Percentiles rank a stretch among this genome's conserved stretches.
phyloP scores from a whole-genome alignment of 2,113 vertebrate genomes.

The Siniperca knerii region DNA sequence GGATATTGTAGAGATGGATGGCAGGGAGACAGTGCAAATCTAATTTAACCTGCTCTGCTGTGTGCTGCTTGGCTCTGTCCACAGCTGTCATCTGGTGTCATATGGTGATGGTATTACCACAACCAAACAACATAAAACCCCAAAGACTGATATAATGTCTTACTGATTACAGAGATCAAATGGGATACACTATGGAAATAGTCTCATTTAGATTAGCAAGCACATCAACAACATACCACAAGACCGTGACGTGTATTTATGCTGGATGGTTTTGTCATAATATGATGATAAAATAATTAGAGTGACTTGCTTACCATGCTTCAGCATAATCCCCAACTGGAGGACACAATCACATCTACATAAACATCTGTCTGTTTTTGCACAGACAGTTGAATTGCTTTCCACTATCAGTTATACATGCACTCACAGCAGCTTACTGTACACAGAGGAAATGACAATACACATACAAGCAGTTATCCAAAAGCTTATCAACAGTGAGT shows the following conservation, averaged over 20 bases:
- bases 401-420: neutral
- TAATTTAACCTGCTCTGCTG: slow-evolving; percentile 64
- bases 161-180: slow-evolving; percentile 41
- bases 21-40: slow-evolving; percentile 55
- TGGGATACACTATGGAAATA: slow-evolving; percentile 13
- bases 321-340: slow-evolving; percentile 29
- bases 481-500: slow-evolving; percentile 33
- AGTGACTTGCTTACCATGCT: neutral
- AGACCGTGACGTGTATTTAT: neutral
- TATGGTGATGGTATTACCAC: slow-evolving; percentile 59
- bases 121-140: slow-evolving; percentile 41
- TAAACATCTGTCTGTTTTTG: slow-evolving; percentile 52
- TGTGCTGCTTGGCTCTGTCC: slow-evolving; percentile 57
- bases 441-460: slow-evolving; percentile 20
- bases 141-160: slow-evolving; percentile 31
- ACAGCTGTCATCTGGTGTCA: slow-evolving; percentile 72
- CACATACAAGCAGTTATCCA: slow-evolving; percentile 6
- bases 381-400: neutral
- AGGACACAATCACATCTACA: slow-evolving; percentile 45
- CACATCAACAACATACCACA: neutral
- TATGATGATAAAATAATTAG: neutral
- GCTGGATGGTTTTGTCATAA: neutral
- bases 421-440: neutral
- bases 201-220: slow-evolving; percentile 18
- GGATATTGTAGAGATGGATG: slow-evolving; percentile 52